Percentiles rank a stretch among this genome's conserved stretches.
phyloP scores from a whole-genome alignment of 2,888 invertebrate genomes.

The Cantharis nigra region DNA sequence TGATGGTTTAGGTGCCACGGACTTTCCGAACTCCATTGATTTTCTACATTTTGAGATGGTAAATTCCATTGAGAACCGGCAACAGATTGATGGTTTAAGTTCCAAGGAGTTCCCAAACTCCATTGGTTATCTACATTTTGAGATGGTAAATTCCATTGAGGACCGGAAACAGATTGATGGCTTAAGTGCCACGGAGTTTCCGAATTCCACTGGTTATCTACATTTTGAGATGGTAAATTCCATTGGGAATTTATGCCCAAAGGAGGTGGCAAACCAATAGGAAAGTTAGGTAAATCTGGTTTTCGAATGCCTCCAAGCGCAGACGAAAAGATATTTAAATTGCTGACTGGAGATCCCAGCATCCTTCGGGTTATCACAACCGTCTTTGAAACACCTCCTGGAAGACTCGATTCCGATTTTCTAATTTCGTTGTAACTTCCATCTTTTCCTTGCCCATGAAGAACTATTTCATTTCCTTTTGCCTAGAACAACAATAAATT shows the following conservation, averaged over 20 bases:
- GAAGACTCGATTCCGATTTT: neutral
- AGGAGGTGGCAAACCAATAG: neutral
- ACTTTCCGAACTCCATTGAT: too few relatives aligned
- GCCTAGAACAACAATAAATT: neutral
- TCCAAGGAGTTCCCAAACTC: too few relatives aligned
- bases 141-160: too few relatives aligned
- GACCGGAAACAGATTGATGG: too few relatives aligned
- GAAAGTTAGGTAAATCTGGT: neutral
- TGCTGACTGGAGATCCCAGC: neutral
- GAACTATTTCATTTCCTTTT: neutral
- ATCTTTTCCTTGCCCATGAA: neutral
- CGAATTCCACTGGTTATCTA: too few relatives aligned
- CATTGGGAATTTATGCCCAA: neutral
- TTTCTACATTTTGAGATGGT: too few relatives aligned
- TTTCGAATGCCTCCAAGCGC: neutral
- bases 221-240: too few relatives aligned
- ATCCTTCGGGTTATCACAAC: neutral
- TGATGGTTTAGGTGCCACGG: too few relatives aligned
- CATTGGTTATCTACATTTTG: too few relatives aligned
- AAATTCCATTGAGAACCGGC: too few relatives aligned
- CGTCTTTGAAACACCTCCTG: neutral
- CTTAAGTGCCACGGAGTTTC: too few relatives aligned
- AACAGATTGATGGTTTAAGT: too few relatives aligned
- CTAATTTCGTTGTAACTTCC: neutral
- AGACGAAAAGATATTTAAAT: neutral